phyloP scores from a whole-genome alignment of 2,888 invertebrate genomes.

The Cosmia pyralina region DNA sequence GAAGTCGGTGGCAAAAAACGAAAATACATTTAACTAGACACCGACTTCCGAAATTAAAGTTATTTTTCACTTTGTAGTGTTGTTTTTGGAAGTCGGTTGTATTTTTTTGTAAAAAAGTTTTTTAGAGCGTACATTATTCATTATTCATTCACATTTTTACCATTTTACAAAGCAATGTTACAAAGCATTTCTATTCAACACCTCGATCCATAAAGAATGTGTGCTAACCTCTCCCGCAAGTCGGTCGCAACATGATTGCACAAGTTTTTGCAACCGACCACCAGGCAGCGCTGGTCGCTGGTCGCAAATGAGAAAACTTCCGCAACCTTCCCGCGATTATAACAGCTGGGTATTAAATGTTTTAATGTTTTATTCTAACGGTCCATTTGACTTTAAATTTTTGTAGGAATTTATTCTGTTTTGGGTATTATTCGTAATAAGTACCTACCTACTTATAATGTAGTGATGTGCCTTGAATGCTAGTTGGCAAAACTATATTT shows the following conservation, averaged over 20 bases:
- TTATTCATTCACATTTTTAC: background rate
- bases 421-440: no score
- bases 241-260: slow-evolving; percentile 63
- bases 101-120: no score
- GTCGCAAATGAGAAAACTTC: slow-evolving; percentile 69
- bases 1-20: no score
- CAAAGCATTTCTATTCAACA: slow-evolving; percentile 33
- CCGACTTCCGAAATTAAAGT: no score
- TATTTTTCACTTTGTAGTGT: no score
- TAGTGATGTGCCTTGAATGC: no score
- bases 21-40: no score
- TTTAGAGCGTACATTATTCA: background rate
- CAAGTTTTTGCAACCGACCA: slow-evolving; percentile 61
- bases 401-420: background rate
- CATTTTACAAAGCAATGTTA: background rate
- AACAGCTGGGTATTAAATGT: slow-evolving; percentile 47
- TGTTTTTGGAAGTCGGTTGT: no score
- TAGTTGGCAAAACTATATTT: no score
- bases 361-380: slow-evolving; percentile 40
- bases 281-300: slow-evolving; percentile 35
- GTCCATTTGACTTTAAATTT: background rate
- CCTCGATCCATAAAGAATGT: slow-evolving; percentile 49
- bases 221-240: slow-evolving; percentile 48
- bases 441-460: no score
- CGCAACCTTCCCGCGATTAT: slow-evolving; percentile 51